Evolutionary conservation across 2,888 invertebrate species (phyloP).

Genomic region (Alsophila aescularia): DNA sequence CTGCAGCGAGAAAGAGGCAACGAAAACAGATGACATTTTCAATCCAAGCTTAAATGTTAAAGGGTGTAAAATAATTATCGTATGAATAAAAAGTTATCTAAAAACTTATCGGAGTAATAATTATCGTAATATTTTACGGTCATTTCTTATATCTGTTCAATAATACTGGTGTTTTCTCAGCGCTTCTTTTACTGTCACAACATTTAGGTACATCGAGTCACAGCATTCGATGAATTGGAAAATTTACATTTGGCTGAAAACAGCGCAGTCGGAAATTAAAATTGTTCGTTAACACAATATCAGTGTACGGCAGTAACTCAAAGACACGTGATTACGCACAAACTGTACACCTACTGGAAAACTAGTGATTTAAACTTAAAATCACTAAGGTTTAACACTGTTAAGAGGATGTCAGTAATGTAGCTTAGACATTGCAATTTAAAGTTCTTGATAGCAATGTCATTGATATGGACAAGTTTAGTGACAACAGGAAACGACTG

Average conservation of each 20-base stretch:
- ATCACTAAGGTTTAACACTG: too few relatives aligned
- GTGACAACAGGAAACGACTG: too few relatives aligned
- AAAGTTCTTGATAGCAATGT: too few relatives aligned
- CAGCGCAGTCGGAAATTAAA: slow-evolving; percentile 19
- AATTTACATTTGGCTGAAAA: neutral
- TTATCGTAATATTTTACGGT: neutral
- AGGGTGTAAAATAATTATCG: too few relatives aligned
- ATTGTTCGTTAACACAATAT: slow-evolving; percentile 5
- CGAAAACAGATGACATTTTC: neutral
- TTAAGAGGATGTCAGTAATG: too few relatives aligned
- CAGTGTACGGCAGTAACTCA: slow-evolving; percentile 1
- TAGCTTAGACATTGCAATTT: too few relatives aligned
- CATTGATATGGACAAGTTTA: too few relatives aligned
- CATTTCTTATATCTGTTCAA: neutral
- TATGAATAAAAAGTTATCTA: too few relatives aligned
- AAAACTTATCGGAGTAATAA: too few relatives aligned
- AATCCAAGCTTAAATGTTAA: too few relatives aligned
- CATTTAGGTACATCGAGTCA: neutral
- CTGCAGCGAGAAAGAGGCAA: neutral
- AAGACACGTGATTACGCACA: neutral
- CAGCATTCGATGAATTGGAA: slow-evolving; percentile 6
- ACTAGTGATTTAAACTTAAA: too few relatives aligned
- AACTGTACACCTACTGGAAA: too few relatives aligned
- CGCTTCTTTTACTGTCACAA: slow-evolving; percentile 1
- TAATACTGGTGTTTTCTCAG: neutral